Conservation (phyloP, 2,888 invertebrate species). For the Pristionchus maxplancki region DNA sequence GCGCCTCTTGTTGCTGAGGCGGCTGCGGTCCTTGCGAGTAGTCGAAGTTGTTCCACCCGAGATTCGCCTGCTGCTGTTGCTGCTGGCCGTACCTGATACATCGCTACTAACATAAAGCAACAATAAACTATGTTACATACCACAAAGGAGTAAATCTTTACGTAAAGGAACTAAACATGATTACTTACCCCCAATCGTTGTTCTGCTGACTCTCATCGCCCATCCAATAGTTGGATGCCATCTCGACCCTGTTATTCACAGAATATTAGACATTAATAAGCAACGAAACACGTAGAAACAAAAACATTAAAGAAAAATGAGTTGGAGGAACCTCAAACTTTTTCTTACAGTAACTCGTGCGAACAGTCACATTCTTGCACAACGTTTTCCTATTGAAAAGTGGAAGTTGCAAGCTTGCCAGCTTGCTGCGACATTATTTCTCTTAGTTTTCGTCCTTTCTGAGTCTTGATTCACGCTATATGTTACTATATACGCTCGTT, state of each 20-base stretch:
- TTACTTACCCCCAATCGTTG: conserved; percentile 43
- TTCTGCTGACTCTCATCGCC: conserved; percentile 53
- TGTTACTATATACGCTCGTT: not conserved
- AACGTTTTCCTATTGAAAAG: not conserved
- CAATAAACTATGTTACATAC: not conserved
- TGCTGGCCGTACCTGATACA: conserved; percentile 36
- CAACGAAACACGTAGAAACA: not conserved
- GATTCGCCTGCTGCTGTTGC: conserved; percentile 52
- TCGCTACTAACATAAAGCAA: not conserved
- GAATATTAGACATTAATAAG: not conserved
- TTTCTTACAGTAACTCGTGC: conserved; percentile 3
- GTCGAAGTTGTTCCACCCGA: conserved; percentile 71
- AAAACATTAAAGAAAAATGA: conserved; percentile 10
- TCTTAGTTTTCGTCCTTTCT: not conserved
- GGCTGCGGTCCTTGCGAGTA: conserved; percentile 64
- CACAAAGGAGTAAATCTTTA: not conserved
- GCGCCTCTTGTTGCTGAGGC: conserved; percentile 49
- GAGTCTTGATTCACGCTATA: not conserved
- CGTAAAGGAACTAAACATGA: not conserved
- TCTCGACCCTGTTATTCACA: not conserved
- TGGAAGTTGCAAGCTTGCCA: not conserved
- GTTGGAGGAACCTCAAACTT: conserved; percentile 27
- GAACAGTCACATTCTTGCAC: too few relatives aligned
- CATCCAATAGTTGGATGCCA: conserved; percentile 58
- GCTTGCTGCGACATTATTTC: too few relatives aligned